Conservation (phyloP, 2,888 invertebrate species). For the Nipponacmea schrenckii region DNA sequence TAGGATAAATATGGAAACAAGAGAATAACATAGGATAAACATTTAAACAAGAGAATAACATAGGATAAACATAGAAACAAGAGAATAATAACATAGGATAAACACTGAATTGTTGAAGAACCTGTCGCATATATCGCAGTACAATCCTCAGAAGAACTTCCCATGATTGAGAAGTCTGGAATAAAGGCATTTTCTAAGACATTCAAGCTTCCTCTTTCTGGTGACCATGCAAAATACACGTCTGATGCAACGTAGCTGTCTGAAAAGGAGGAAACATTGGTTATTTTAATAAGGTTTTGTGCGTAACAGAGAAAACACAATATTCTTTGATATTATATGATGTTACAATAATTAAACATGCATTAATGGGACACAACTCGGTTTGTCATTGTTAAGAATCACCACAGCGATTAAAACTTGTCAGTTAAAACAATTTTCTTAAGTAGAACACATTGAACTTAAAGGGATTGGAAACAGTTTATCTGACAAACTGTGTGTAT, state of each 20-base stretch:
- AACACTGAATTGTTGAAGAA: not conserved
- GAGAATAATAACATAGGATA: not conserved
- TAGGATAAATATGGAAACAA: too few species aligned
- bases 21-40: too few species aligned
- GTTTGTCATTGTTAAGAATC: too few species aligned
- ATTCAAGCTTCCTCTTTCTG: constrained; percentile 18
- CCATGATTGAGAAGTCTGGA: constrained; percentile 23
- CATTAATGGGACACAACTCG: too few species aligned
- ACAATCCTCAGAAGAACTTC: constrained; percentile 19
- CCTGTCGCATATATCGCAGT: constrained; percentile 26
- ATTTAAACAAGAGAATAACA: not conserved
- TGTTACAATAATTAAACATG: too few species aligned
- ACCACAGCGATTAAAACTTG: too few species aligned
- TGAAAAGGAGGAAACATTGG: constrained; percentile 10
- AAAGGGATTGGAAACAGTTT: too few species aligned
- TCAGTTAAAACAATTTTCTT: too few species aligned
- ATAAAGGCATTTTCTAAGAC: constrained; percentile 26
- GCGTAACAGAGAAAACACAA: not conserved
- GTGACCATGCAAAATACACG: constrained; percentile 24
- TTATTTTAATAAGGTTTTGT: not conserved
- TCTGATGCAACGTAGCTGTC: constrained; percentile 28
- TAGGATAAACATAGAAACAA: not conserved
- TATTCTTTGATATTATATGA: too few species aligned
- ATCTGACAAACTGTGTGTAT: too few species aligned
- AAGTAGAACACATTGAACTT: too few species aligned